Base-by-base conservation (phyloP, 2,113 vertebrate genomes). In the Pomatostomus ruficeps region DNA sequence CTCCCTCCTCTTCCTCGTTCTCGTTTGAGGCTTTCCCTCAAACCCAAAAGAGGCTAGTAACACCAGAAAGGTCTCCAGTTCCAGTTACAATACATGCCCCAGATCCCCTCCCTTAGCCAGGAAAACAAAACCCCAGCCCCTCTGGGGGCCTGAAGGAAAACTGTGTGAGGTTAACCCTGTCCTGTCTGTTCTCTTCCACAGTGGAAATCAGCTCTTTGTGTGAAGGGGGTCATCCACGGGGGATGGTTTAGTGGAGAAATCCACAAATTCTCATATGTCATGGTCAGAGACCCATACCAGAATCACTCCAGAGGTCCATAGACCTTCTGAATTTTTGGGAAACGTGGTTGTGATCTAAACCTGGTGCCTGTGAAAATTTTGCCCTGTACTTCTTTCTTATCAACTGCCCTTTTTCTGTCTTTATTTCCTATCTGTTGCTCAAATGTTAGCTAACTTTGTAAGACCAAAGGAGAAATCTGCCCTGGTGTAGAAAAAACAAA, bases 91-190 rank as follows among this genome's bases (percentile, higher is more conserved):
- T 74, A 52, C 8, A 6, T 21, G 77, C 68, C 68, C 88, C 88
- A 75, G 80, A 48, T 80, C 72, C 33, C 62, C 93, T 86, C 91
- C 71, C 88, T 93, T 10, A 89, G 54, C 68, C 86, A 75, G 91
- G 62, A 62, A 90, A 90, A 91, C 83, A 97, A 97, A 97, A 93
- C 90, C 91, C 40, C n/a, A 93, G 75, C 66, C 86, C 83, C 95
- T 93, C 76, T 75, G 81, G 88, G 82, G 88, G 85, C 71, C 59
- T 81, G 85, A 79, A 86, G 70, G 21, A 94, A 91, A 66, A 71
- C 33, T 55, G 72, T 68, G 43, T 2, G 21, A 55, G 31, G 24
- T 97, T 93, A 95, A 93, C 91, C 92, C 91, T 91, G 70, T 91
- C 85, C 79, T 97, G 90, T 23, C 94, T 79, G 51, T 35, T 88